These are phyloP conservation scores for Denticeps clupeoides DNA, from an alignment of 2,797 vertebrate species.

Conservation along the genomic window DNA sequence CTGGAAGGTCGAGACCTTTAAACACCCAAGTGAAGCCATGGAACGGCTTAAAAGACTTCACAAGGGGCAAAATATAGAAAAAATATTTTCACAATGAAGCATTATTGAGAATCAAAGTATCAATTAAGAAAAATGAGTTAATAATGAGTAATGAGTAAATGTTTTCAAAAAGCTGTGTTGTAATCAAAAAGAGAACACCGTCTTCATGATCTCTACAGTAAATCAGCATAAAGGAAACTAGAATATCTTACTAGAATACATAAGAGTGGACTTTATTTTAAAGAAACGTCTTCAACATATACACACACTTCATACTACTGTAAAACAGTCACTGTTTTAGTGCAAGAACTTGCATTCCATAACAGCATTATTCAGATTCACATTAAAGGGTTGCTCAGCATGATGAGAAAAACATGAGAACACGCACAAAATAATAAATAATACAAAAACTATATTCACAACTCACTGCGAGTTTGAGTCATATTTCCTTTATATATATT, in stretches of 20 bases:
- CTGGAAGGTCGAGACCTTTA: too few species aligned
- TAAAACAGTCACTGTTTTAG: slow-evolving; percentile 27
- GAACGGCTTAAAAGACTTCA: too few species aligned
- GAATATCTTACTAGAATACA: neutral
- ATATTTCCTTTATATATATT: slow-evolving; percentile 40
- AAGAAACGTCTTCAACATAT: slow-evolving; percentile 20
- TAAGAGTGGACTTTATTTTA: slow-evolving; percentile 28
- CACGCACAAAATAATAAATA: slow-evolving; percentile 41
- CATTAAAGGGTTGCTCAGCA: slow-evolving; percentile 51
- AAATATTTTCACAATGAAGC: too few species aligned
- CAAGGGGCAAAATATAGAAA: too few species aligned
- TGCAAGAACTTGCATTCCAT: slow-evolving; percentile 27
- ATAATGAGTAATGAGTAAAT: too few species aligned
- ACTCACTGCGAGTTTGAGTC: slow-evolving; percentile 15
- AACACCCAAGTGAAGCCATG: too few species aligned
- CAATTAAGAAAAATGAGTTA: too few species aligned
- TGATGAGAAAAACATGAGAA: slow-evolving; percentile 45
- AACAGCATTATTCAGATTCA: slow-evolving; percentile 33
- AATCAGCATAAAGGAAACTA: neutral
- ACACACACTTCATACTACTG: slow-evolving; percentile 24
- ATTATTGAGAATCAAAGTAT: too few species aligned
- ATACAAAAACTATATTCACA: slow-evolving; percentile 36
- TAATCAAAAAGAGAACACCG: too few species aligned
- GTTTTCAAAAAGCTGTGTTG: too few species aligned
- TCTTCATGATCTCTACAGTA: too few species aligned